These are phyloP conservation scores for Hemitrygon akajei DNA, from an alignment of 2,797 vertebrate genomes.

Conservation along the genomic window DNA sequence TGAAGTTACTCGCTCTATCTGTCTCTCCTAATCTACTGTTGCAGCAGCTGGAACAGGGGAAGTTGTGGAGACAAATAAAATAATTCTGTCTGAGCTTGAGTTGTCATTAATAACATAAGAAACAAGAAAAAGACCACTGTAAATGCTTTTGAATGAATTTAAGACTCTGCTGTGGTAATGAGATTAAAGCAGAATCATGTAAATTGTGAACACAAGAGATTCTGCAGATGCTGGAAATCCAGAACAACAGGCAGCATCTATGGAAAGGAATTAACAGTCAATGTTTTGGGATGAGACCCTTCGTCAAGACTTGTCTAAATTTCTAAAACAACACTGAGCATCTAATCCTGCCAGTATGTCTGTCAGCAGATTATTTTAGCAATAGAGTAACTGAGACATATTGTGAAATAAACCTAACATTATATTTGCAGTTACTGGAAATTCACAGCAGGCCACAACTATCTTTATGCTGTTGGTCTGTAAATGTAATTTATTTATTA, in stretches of 20 bases:
- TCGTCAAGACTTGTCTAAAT: too few relatives aligned
- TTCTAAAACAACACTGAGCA: neutral
- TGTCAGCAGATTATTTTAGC: neutral
- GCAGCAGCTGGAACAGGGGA: neutral
- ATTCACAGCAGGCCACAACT: neutral
- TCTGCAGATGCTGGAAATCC: too few relatives aligned
- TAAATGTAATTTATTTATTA: neutral
- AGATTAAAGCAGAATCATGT: neutral
- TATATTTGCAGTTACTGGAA: neutral
- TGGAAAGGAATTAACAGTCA: too few relatives aligned
- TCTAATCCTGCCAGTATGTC: neutral
- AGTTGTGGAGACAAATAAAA: neutral
- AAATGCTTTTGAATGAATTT: neutral
- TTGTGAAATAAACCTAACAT: neutral
- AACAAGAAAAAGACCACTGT: neutral
- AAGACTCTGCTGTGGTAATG: neutral
- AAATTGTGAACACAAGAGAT: neutral
- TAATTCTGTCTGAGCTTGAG: neutral
- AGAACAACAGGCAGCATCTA: too few relatives aligned
- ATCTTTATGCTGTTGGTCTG: neutral
- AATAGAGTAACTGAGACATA: neutral
- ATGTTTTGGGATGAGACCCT: too few relatives aligned
- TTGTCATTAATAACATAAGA: neutral
- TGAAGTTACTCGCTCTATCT: neutral
- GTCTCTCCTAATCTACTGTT: neutral